phyloP scores from a whole-genome alignment of 1,140 invertebrate species.

The Phthorimaea operculella region DNA sequence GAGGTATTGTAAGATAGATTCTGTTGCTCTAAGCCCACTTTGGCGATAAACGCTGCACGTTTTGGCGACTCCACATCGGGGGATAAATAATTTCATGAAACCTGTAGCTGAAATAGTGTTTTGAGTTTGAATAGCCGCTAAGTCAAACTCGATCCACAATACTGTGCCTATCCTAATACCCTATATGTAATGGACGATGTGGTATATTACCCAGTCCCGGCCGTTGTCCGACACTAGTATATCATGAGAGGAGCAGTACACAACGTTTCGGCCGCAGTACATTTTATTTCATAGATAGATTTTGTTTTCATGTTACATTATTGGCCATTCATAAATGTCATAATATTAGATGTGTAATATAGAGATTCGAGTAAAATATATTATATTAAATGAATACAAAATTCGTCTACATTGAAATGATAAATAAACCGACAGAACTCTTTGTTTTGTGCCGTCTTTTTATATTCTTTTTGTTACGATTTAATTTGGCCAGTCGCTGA shows the following conservation, averaged over 20 bases:
- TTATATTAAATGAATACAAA: not conserved
- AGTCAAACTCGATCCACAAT: too few relatives aligned
- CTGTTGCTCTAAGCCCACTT: too few relatives aligned
- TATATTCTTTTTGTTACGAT: conserved; percentile 18
- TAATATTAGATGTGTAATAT: conserved; percentile 62
- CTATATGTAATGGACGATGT: too few relatives aligned
- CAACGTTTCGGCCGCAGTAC: conserved; percentile 27
- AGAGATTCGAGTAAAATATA: conserved; percentile 49
- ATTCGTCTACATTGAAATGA: conserved; percentile 11
- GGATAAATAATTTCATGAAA: not conserved
- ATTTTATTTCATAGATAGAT: conserved; percentile 40
- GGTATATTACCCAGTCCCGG: too few relatives aligned
- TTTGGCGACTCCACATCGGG: not conserved
- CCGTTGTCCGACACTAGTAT: conserved; percentile 23
- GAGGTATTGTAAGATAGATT: too few relatives aligned
- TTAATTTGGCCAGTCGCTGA: conserved; percentile 22
- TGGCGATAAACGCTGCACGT: too few relatives aligned
- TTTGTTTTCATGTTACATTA: conserved; percentile 41
- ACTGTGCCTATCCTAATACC: too few relatives aligned
- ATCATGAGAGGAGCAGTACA: conserved; percentile 25
- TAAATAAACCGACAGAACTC: conserved; percentile 9
- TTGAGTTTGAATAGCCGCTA: too few relatives aligned
- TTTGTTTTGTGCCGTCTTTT: conserved; percentile 23
- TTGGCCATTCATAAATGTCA: conserved; percentile 54
- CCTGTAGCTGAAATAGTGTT: too few relatives aligned